Base-by-base conservation (phyloP, 2,113 vertebrate genomes). In the Aphyosemion australe region DNA sequence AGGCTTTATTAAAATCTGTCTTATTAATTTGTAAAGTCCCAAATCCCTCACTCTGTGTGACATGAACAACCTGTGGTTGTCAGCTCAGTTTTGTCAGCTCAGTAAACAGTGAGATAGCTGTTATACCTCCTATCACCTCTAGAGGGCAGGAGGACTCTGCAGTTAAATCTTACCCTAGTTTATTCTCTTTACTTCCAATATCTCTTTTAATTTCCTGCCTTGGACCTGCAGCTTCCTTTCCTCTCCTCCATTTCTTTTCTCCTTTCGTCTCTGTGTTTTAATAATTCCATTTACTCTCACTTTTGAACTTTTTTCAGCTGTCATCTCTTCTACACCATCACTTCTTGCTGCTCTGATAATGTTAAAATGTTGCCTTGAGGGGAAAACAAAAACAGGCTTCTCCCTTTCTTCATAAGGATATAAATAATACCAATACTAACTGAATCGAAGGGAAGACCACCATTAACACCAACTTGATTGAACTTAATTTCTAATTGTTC, bases 101-200 rank as follows among this genome's bases (percentile, higher is more conserved):
- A 51, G 26, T 45, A 49, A 50, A 61, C 41, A 14, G 26, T 43
- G 15, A 2, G 37, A 39, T 8, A 42, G 50, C 20, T 79, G 76
- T 48, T 69, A n/a, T 80, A 55, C 42, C 47, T 3, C 16, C 15
- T 31, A 3, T 42, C n/a, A 18, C 88, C 90, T 88, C 85, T 81
- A 18, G 92, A 79, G 88, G 91, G 90, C 90, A 91, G 80, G 79
- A 84, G 79, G 64, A 80, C 84, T 90, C 90, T 82, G 89, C 56
- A 47, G 51, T 76, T 69, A 65, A 77, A 50, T 16, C 12, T 14
- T 1, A 49, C 2, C 13, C 6, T 5, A 1, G 1, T 19, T 49
- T 42, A 55, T 57, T 50, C 34, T 49, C 51, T 58, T 68, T 46
- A 43, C 58, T 61, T 74, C 69, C 58, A 41, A 52, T 42, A 46